Evolutionary conservation across 2,888 invertebrate species (phyloP).

Genomic region (Hetaerina titia): DNA sequence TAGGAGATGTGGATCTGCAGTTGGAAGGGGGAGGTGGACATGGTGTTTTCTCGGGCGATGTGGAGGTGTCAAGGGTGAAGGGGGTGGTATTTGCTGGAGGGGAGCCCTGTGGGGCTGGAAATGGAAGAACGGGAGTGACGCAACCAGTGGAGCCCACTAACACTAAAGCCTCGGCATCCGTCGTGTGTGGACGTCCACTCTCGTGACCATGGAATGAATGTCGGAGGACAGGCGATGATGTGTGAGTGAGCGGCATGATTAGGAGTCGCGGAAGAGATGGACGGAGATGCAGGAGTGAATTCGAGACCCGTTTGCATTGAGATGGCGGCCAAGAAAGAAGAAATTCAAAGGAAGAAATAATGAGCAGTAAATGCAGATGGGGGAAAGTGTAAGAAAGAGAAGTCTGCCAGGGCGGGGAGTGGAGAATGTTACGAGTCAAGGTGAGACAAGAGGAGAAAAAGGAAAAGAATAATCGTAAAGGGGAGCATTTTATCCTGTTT

Average conservation of each 20-base stretch:
- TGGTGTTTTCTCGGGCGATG: too few species aligned
- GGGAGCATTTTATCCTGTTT: slow-evolving; percentile 21
- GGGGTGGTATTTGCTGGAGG: not conserved
- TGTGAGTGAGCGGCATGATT: not conserved
- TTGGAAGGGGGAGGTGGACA: not conserved
- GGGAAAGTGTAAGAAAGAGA: not conserved
- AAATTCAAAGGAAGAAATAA: not conserved
- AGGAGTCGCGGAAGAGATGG: not conserved
- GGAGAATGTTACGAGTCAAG: not conserved
- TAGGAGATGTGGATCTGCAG: not conserved
- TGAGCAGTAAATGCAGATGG: not conserved
- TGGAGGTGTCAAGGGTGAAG: not conserved
- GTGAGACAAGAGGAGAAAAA: not conserved
- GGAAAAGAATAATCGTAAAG: slow-evolving; percentile 26
- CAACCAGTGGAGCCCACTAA: slow-evolving; percentile 62
- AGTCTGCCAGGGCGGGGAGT: not conserved
- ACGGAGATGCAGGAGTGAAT: not conserved
- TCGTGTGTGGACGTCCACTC: slow-evolving; percentile 36
- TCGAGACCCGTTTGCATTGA: slow-evolving; percentile 1
- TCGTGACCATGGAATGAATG: not conserved
- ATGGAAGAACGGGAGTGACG: slow-evolving; percentile 41
- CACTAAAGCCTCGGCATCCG: slow-evolving; percentile 57
- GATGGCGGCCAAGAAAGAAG: not conserved
- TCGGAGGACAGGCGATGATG: not conserved
- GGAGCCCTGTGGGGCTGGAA: not conserved